Percentiles rank a stretch among this genome's conserved stretches.
Conservation (phyloP, 2,888 invertebrate species). For the Polylopha cassiicola region DNA sequence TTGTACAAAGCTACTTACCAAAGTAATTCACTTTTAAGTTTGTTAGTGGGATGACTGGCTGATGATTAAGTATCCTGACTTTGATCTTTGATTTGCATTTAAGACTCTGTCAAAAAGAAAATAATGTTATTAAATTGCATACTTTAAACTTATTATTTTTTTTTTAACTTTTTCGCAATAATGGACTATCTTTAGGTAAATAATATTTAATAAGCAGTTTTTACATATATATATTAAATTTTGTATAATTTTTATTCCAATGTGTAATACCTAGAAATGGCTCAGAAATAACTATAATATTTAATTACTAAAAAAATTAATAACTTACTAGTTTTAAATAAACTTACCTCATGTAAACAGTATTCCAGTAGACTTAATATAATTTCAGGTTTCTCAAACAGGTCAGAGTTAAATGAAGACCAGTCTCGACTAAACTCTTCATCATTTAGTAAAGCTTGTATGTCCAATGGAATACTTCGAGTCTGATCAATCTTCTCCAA, state of each 20-base stretch:
- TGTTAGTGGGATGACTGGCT: constrained; percentile 81
- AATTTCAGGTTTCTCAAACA: constrained; percentile 81
- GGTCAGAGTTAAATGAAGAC: constrained; percentile 80
- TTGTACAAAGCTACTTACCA: constrained; percentile 68
- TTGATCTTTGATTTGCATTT: constrained; percentile 64
- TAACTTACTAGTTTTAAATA: not conserved
- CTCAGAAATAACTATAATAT: no score
- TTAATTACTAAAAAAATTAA: no score
- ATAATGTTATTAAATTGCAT: constrained; percentile 10
- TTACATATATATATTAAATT: no score
- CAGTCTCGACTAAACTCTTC: constrained; percentile 76
- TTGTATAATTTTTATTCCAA: no score
- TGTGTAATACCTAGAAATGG: no score
- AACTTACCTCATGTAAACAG: constrained; percentile 85
- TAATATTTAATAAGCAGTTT: no score
- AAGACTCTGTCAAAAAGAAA: constrained; percentile 50
- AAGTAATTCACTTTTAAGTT: constrained; percentile 84
- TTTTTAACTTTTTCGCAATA: no score
- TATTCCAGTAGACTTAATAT: constrained; percentile 84
- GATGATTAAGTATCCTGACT: constrained; percentile 72
- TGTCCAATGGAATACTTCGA: constrained; percentile 76
- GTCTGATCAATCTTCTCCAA: constrained; percentile 77
- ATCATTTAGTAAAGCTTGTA: constrained; percentile 75
- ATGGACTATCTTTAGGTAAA: no score
- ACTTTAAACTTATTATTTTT: constrained; percentile 1